A percentile compares a stretch with the other conserved stretches of the same genome.
Conservation (phyloP, 2,797 vertebrate genomes). For the Austrolebias charrua region DNA sequence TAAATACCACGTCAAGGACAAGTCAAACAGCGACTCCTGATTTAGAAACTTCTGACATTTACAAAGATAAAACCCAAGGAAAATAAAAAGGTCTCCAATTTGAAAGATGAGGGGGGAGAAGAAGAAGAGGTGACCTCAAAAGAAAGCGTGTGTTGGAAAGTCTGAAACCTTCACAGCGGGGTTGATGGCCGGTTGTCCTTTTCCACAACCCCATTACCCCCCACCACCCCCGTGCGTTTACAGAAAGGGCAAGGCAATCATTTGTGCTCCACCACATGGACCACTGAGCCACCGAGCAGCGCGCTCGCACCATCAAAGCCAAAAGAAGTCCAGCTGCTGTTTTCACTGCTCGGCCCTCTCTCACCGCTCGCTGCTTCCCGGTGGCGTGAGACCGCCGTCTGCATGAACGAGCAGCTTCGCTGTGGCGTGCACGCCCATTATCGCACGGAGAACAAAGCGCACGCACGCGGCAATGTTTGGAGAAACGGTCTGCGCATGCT, state of each 20-base stretch:
- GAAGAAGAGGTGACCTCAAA: slow-evolving; percentile 31
- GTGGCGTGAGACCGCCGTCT: not conserved
- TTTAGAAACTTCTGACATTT: slow-evolving; percentile 36
- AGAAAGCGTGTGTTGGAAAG: slow-evolving; percentile 2
- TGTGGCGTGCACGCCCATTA: not conserved
- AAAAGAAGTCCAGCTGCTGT: slow-evolving; percentile 25
- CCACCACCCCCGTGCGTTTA: slow-evolving; percentile 20
- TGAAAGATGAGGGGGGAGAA: slow-evolving; percentile 23
- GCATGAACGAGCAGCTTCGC: slow-evolving; percentile 12
- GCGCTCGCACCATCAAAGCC: slow-evolving; percentile 18
- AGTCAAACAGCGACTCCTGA: slow-evolving; percentile 14
- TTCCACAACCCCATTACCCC: slow-evolving; percentile 24
- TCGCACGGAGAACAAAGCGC: not conserved
- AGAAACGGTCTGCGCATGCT: slow-evolving; percentile 16
- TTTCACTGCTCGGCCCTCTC: slow-evolving; percentile 1
- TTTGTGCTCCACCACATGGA: slow-evolving; percentile 36
- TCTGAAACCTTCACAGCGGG: slow-evolving; percentile 1
- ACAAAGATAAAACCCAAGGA: slow-evolving; percentile 14
- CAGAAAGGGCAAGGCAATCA: slow-evolving; percentile 55
- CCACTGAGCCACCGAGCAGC: slow-evolving; percentile 25
- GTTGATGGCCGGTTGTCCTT: slow-evolving; percentile 19
- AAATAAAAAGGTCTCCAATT: slow-evolving; percentile 9
- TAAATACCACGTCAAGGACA: slow-evolving; percentile 36
- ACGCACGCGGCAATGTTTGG: not conserved
- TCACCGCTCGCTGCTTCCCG: not conserved